Evolutionary conservation across 30 jellyfish, hydroid and myxozoan genomes (phyloP), one percentile per base, ranked within the genome.

Genomic region (Mastigias papua): DNA sequence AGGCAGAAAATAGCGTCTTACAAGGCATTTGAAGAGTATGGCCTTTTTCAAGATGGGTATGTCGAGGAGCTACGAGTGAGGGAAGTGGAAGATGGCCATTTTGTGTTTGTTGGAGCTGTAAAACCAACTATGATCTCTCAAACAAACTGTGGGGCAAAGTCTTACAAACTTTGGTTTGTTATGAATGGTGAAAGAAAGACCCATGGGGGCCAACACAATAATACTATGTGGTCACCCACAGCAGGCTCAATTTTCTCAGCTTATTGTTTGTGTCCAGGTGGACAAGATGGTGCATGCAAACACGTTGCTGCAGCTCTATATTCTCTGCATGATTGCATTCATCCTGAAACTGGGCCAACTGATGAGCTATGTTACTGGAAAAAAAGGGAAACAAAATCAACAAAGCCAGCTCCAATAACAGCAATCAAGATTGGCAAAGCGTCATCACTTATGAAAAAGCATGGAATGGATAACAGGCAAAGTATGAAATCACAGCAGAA

Each of bases 261-360:
- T 29, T 80, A 80, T 57, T 80, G 90, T 37, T 34, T 80, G 82
- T 80, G 90, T 64, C 90, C 82, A 62, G 90, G 90, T 66, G 90
- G 81, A 62, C 90, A 80, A 27, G 90, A 80, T 66, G 90, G 90
- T 29, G 90, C 90, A 34, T 80, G 90, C 90, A 80, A 80, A 80
- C 90, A 80, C 90, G 61, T 80, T 62, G 90, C 90, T 2, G 90
- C 90, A 34, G 90, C 90, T 67, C 51, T 81, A 69, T 66, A 81
- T 81, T 81, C 91, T 66, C 91, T 81, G 83, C 91, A 81, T 66
- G 91, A 81, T 65, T 81, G 84, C 76, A 66, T 81, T 66, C 62
- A 69, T 69, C 91, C 91, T 66, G 83, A 78, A 60, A 81, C 83
- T 66, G 91, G 78, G 51, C 91, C 84, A 81, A 81, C 91, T 11